Evolutionary conservation across 2,888 invertebrate genomes (phyloP), one percentile per base, ranked within the genome.

Genomic region (Elegia similella): DNA sequence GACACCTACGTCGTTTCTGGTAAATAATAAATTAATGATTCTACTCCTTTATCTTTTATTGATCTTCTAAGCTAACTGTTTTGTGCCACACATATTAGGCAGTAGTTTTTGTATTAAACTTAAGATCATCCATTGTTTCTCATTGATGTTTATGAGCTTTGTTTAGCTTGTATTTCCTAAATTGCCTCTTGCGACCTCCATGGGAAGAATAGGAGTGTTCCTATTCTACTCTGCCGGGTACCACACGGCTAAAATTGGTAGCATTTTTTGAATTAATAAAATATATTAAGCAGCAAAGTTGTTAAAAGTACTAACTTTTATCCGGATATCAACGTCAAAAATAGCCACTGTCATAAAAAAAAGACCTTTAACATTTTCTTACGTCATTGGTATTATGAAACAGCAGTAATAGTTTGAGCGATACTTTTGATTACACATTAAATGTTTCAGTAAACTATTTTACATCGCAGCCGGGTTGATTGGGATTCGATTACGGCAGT

Each of bases 401-500:
- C 73, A 65, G 75, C 77, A 79, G 76, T 81, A 82, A 80, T 81
- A 75, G 76, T 76, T 72, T 70, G 64, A 68, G 74, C 76, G 80
- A 80, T 70, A 72, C 76, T 79, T 82, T 80, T 81, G 79, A 84
- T 84, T 82, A 82, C 75, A 77, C 78, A 80, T 85, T 86, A 83
- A 83, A 87, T 80, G 80, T 80, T 80, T 75, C 72, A 77, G 80
- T 83, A 80, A 88, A 86, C 82, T 83, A 82, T 84, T 84, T 84
- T 78, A 83, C 77, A 80, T 80, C 76, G 82, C 78, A 75, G 73
- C 76, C 59, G 67, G 83, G 82, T 86, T 85, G 87, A 89, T 88
- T 86, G 85, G 86, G 81, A 86, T 84, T 85, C 86, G 85, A 88
- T 88, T 88, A 86, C 83, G 73, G 73, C 86, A 86, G 85, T 85